Percentiles rank a stretch among this genome's conserved stretches.
Conservation (phyloP, 2,888 invertebrate genomes). For the Trissolcus japonicus region DNA sequence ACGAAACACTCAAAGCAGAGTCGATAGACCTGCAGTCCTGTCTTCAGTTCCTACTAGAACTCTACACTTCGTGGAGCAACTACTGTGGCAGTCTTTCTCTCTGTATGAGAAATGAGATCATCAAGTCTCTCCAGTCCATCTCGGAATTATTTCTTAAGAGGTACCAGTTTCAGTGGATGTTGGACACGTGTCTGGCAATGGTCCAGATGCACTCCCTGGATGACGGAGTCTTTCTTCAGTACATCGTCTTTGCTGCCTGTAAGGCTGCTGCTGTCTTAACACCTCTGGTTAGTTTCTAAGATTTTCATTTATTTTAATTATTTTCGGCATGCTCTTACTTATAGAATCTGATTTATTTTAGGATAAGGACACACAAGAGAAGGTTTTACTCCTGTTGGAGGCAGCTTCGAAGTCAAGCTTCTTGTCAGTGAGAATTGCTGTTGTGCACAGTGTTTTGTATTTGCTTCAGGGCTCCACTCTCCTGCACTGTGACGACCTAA, state of each 20-base stretch:
- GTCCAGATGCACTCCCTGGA: constrained; percentile 83
- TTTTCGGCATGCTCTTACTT: background rate
- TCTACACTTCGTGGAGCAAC: constrained; percentile 87
- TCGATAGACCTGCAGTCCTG: constrained; percentile 92
- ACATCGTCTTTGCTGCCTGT: constrained; percentile 82
- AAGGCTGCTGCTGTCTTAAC: constrained; percentile 83
- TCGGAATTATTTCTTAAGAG: constrained; percentile 87
- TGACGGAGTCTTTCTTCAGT: constrained; percentile 86
- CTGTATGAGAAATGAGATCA: constrained; percentile 78
- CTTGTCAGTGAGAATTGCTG: constrained; percentile 80
- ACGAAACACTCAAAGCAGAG: constrained; percentile 70
- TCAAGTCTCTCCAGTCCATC: constrained; percentile 83
- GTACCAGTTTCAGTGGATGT: constrained; percentile 88
- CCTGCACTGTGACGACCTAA: constrained; percentile 77
- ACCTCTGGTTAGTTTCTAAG: constrained; percentile 75
- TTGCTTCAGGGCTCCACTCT: constrained; percentile 80
- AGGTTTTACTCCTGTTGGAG: constrained; percentile 80
- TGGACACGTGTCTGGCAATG: constrained; percentile 82
- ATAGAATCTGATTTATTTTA: constrained; percentile 62
- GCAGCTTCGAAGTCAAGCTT: constrained; percentile 80
- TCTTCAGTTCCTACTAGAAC: constrained; percentile 92
- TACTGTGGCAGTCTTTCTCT: constrained; percentile 78
- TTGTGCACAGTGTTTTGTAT: constrained; percentile 83
- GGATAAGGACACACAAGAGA: constrained; percentile 80
- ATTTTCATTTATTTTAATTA: background rate